Evolutionary conservation across 2,113 vertebrate species (phyloP).

Genomic region (Falcunculus frontatus): DNA sequence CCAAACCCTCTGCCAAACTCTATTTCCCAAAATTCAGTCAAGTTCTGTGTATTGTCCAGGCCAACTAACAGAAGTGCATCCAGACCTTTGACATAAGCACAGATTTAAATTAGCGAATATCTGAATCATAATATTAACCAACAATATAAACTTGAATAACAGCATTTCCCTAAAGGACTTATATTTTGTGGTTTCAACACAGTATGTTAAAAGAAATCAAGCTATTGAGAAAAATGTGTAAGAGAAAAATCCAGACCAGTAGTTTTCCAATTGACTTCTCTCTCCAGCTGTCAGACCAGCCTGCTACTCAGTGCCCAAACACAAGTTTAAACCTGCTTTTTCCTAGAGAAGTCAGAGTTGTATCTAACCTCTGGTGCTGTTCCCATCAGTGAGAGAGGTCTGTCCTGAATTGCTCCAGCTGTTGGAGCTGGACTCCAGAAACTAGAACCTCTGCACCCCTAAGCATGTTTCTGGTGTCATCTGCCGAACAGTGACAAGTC

Average conservation of each 20-base stretch:
- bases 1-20: slow-evolving; percentile 87
- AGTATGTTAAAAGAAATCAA: neutral
- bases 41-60: slow-evolving; percentile 70
- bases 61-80: slow-evolving; percentile 78
- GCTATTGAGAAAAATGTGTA: neutral
- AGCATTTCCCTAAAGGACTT: neutral
- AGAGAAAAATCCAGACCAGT: neutral
- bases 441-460: neutral
- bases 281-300: neutral
- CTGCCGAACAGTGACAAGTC: neutral
- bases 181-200: neutral
- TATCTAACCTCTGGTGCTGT: neutral
- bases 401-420: neutral
- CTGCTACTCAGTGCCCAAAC: neutral
- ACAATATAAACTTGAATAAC: neutral
- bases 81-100: slow-evolving; percentile 69
- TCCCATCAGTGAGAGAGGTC: neutral
- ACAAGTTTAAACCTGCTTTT: neutral
- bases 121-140: neutral
- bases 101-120: neutral
- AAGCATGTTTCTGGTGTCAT: neutral
- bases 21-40: slow-evolving; percentile 76
- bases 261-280: neutral
- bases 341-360: neutral
- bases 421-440: neutral